A percentile compares a stretch with the other conserved stretches of the same genome.
phyloP scores from a whole-genome alignment of 1,140 invertebrate species.

The Drosophila mayri region DNA sequence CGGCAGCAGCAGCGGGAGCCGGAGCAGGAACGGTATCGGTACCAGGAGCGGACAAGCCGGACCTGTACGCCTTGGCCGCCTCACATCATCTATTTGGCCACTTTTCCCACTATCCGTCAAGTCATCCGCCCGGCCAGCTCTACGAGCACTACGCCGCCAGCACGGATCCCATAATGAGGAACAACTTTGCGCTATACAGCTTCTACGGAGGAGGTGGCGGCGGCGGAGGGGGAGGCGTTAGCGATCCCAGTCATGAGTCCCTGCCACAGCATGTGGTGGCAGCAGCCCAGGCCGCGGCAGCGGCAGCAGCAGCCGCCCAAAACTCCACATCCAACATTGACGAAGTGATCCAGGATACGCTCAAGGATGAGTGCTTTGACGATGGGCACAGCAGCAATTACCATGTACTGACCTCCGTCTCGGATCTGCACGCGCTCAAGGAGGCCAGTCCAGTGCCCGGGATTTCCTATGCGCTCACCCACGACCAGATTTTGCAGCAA shows the following conservation, averaged over 20 bases:
- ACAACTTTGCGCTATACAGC: conserved; percentile 74
- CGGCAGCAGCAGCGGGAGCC: conserved; percentile 41
- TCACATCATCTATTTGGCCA: conserved; percentile 62
- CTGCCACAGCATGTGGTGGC: conserved; percentile 60
- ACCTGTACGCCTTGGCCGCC: conserved; percentile 59
- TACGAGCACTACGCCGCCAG: conserved; percentile 63
- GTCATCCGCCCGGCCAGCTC: conserved; percentile 45
- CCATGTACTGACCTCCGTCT: conserved; percentile 71
- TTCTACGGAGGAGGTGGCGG: conserved; percentile 62
- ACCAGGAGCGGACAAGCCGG: conserved; percentile 46
- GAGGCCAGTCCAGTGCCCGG: conserved; percentile 54
- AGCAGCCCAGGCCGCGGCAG: conserved; percentile 45
- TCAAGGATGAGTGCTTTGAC: conserved; percentile 81
- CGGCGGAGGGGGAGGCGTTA: conserved; percentile 18
- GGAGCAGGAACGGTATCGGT: conserved; percentile 7
- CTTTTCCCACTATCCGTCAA: conserved; percentile 50
- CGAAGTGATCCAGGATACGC: conserved; percentile 82
- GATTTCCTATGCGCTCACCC: conserved; percentile 45
- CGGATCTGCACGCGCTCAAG: conserved; percentile 68
- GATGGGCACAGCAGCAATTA: conserved; percentile 71
- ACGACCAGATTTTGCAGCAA: conserved; percentile 51
- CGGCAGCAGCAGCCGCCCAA: conserved; percentile 57
- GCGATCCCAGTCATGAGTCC: conserved; percentile 42
- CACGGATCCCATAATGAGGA: conserved; percentile 80
- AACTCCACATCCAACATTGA: conserved; percentile 70